phyloP scores from a whole-genome alignment of 1,140 invertebrate species.

The Atta colombica region DNA sequence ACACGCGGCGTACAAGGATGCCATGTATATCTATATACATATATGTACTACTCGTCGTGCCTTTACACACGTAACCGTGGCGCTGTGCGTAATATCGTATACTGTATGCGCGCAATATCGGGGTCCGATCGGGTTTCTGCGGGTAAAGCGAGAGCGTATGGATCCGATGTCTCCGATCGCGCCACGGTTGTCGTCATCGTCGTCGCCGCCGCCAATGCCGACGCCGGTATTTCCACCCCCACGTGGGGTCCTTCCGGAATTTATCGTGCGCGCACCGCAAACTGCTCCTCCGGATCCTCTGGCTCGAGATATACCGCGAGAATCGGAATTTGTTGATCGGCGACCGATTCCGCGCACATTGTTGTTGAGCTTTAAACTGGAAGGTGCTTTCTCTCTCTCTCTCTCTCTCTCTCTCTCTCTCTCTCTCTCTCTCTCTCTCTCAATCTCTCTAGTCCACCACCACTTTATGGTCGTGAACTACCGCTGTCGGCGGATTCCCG shows the following conservation, averaged over 20 bases:
- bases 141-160: conserved; percentile 55
- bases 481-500: conserved; percentile 2
- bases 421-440: neutral
- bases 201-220: neutral
- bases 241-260: conserved; percentile 56
- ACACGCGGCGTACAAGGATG: neutral
- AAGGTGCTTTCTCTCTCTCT: neutral
- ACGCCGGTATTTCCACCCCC: conserved; percentile 54
- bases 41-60: neutral
- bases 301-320: conserved; percentile 6
- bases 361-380: conserved; percentile 35
- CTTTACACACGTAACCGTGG: conserved; percentile 9
- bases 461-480: conserved; percentile 1
- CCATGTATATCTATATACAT: too few relatives aligned
- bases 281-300: conserved; percentile 51
- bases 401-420: neutral
- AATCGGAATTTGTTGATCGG: conserved; percentile 64
- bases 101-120: conserved; percentile 62
- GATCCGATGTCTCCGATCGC: conserved; percentile 61
- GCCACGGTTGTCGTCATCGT: neutral
- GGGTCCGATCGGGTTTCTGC: conserved; percentile 64
- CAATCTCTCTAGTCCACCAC: neutral
- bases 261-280: conserved; percentile 47
- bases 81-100: conserved; percentile 51
- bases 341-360: conserved; percentile 36